Percentiles rank a stretch among this genome's conserved stretches.
phyloP scores from a whole-genome alignment of 1,140 invertebrate species.

The Diorhabda sublineata region DNA sequence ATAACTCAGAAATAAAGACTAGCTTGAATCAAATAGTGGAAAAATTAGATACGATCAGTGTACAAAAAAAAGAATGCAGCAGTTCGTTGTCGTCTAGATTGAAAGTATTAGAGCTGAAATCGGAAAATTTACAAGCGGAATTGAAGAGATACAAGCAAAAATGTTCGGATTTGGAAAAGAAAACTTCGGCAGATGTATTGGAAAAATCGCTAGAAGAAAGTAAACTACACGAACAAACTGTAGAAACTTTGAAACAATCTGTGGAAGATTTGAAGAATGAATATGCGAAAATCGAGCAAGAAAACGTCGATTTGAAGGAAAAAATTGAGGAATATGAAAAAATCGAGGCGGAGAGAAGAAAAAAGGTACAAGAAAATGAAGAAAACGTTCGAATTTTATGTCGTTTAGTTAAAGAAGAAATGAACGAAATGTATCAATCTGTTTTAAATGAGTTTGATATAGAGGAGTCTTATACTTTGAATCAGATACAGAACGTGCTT shows the following conservation, averaged over 20 bases:
- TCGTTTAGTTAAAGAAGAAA: constrained; percentile 23
- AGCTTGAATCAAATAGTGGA: constrained; percentile 32
- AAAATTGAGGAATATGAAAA: constrained; percentile 20
- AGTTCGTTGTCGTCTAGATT: constrained; percentile 27
- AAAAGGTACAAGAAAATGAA: constrained; percentile 7
- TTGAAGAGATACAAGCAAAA: constrained; percentile 18
- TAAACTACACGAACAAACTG: not conserved
- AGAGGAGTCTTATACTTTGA: constrained; percentile 7
- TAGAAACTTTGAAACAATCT: constrained; percentile 16
- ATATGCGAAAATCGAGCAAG: not conserved
- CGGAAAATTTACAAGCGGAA: constrained; percentile 25
- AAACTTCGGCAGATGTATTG: constrained; percentile 1
- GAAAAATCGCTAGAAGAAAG: constrained; percentile 3
- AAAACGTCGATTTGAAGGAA: constrained; percentile 9
- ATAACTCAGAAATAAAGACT: constrained; percentile 38
- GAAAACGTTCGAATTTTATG: constrained; percentile 13
- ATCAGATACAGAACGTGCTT: constrained; percentile 21
- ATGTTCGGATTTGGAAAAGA: constrained; percentile 16
- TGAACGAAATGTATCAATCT: constrained; percentile 29
- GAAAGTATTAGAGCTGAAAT: constrained; percentile 25
- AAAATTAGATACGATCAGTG: constrained; percentile 32
- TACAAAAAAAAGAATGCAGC: constrained; percentile 15
- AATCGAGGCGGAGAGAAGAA: constrained; percentile 7
- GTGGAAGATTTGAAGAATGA: not conserved
- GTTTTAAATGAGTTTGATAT: constrained; percentile 20